phyloP scores from a whole-genome alignment of 2,888 invertebrate genomes.

The Drosophila longiperda region DNA sequence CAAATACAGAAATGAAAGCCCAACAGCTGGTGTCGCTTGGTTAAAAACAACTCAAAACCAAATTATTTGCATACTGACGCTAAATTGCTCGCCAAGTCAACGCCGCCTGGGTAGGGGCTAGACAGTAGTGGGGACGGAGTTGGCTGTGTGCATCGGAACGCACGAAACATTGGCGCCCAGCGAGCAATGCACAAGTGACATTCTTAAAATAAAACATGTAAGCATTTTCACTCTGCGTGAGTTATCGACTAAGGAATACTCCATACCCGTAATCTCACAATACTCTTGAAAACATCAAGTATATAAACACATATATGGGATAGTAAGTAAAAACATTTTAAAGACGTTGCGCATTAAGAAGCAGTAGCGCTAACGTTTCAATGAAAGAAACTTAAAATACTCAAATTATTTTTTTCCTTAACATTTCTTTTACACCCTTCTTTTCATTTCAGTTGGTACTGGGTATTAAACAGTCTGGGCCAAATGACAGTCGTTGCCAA shows the following conservation, averaged over 20 bases:
- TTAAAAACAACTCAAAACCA: constrained; percentile 47
- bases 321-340: neutral
- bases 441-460: neutral
- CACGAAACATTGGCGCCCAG: constrained; percentile 75
- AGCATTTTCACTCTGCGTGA: constrained; percentile 2
- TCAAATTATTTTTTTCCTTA: too few relatives aligned
- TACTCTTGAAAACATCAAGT: neutral
- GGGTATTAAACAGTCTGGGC: constrained; percentile 21
- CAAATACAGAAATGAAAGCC: constrained; percentile 9
- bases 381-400: neutral
- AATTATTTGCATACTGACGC: constrained; percentile 53
- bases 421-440: neutral
- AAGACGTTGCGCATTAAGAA: neutral
- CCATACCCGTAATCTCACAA: neutral
- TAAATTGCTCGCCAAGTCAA: constrained; percentile 47
- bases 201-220: constrained; percentile 67
- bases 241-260: constrained; percentile 18
- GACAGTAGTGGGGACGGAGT: constrained; percentile 56
- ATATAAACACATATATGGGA: neutral
- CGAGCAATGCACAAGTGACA: constrained; percentile 62
- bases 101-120: constrained; percentile 47
- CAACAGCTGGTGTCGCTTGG: constrained; percentile 74
- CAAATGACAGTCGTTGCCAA: constrained; percentile 16
- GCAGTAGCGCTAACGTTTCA: neutral
- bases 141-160: constrained; percentile 47